Conservation (phyloP, 2,888 invertebrate species). For the Callosobruchus maculatus region DNA sequence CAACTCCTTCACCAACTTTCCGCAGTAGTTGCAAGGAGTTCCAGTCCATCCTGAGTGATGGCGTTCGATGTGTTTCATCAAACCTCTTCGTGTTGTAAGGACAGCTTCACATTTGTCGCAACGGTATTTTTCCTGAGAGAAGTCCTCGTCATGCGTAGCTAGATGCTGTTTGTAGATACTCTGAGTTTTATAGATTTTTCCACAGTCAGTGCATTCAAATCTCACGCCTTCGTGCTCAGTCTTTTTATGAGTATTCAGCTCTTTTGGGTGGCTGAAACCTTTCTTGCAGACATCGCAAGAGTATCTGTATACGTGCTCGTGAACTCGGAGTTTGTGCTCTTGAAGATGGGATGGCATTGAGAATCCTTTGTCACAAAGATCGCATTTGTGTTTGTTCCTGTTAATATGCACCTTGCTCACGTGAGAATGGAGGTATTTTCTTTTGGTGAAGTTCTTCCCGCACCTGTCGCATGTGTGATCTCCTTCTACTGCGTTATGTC, state of each 20-base stretch:
- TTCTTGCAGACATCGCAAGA: slow-evolving; percentile 4
- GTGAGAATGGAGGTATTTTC: background rate
- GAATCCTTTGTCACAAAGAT: background rate
- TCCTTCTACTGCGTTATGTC: slow-evolving; percentile 42
- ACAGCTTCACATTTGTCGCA: background rate
- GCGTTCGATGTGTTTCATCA: slow-evolving; percentile 9
- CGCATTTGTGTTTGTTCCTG: background rate
- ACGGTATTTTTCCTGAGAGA: background rate
- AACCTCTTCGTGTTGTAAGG: background rate
- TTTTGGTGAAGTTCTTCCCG: background rate
- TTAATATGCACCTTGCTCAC: background rate
- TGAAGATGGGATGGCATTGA: slow-evolving; percentile 12
- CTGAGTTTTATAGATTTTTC: slow-evolving; percentile 18
- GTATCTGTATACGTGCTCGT: slow-evolving; percentile 47
- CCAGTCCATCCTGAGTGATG: slow-evolving; percentile 2
- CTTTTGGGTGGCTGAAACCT: slow-evolving; percentile 1
- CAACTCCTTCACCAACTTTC: slow-evolving; percentile 30
- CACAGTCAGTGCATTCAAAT: slow-evolving; percentile 11
- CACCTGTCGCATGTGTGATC: background rate
- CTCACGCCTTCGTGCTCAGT: slow-evolving; percentile 6
- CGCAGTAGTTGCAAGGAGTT: slow-evolving; percentile 39
- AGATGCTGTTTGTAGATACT: slow-evolving; percentile 42
- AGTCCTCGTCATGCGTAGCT: slow-evolving; percentile 42
- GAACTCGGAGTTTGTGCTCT: slow-evolving; percentile 30
- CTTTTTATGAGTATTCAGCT: slow-evolving; percentile 4